phyloP scores from a whole-genome alignment of 2,113 vertebrate genomes.

The Ictidomys tridecemlineatus region DNA sequence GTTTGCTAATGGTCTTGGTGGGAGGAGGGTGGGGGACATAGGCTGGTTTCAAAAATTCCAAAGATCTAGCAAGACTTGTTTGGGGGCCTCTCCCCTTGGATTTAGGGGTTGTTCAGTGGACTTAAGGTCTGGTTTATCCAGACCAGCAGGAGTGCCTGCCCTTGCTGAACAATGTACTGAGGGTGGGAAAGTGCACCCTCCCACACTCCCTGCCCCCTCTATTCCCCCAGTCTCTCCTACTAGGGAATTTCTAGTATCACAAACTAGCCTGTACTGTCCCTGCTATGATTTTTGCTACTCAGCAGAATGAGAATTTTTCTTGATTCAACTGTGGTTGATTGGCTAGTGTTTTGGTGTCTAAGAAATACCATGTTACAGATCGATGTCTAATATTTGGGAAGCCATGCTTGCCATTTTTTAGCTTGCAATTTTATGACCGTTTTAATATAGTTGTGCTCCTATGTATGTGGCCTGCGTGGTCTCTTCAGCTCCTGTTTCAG shows the following conservation, averaged over 20 bases:
- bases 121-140: slow-evolving; percentile 43
- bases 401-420: neutral
- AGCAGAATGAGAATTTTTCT: neutral
- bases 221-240: neutral
- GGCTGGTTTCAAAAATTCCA: slow-evolving; percentile 44
- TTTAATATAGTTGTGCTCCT: neutral
- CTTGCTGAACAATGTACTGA: slow-evolving; percentile 31
- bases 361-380: neutral
- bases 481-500: neutral
- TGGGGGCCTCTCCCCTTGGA: neutral
- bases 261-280: neutral
- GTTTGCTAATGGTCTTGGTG: neutral
- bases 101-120: neutral
- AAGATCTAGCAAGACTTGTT: slow-evolving; percentile 72
- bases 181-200: neutral
- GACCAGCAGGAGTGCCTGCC: neutral
- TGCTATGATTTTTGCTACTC: neutral
- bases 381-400: neutral
- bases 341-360: neutral
- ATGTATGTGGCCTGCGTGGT: fast-evolving
- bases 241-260: neutral
- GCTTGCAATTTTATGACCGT: no score
- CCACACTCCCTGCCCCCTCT: neutral
- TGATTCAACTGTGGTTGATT: neutral
- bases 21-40: slow-evolving; percentile 12